A percentile compares a stretch with the other conserved stretches of the same genome.
These are phyloP conservation scores for Oreochromis spilurus DNA, from an alignment of 2,113 vertebrate genomes.

Conservation along the genomic window DNA sequence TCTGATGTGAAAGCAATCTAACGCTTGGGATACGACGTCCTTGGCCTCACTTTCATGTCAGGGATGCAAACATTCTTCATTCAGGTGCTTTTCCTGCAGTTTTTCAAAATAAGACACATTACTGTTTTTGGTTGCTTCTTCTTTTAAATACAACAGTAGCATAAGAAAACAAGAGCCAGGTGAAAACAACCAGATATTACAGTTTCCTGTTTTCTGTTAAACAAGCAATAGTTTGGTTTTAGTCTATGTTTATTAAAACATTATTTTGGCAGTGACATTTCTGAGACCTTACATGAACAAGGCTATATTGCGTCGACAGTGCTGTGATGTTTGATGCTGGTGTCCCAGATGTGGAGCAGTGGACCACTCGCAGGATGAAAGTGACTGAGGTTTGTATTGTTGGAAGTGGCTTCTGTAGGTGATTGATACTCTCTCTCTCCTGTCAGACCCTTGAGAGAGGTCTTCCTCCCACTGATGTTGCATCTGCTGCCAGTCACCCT, in stretches of 20 bases:
- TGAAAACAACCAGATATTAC: fast-evolving
- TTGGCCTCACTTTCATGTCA: conserved; percentile 87
- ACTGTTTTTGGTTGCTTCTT: neutral
- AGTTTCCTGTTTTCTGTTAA: neutral
- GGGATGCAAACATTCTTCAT: conserved; percentile 61
- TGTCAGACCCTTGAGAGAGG: conserved; percentile 35
- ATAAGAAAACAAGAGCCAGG: neutral
- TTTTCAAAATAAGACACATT: conserved; percentile 20
- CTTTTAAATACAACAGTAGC: neutral
- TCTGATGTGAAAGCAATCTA: conserved; percentile 95
- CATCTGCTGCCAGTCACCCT: conserved; percentile 44
- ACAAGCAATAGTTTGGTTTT: neutral
- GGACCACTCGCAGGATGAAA: conserved; percentile 19
- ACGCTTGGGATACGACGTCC: conserved; percentile 88
- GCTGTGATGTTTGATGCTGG: conserved; percentile 24
- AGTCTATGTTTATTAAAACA: conserved; percentile 4
- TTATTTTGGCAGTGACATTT: conserved; percentile 18
- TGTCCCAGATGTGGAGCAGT: conserved; percentile 29
- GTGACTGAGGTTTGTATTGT: conserved; percentile 22
- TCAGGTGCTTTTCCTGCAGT: conserved; percentile 37
- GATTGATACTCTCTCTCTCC: conserved; percentile 41
- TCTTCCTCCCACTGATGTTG: conserved; percentile 35
- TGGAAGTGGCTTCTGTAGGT: conserved; percentile 21
- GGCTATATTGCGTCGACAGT: conserved; percentile 13
- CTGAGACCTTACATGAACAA: conserved; percentile 4